These are phyloP conservation scores for Monochamus saltuarius DNA, from an alignment of 1,140 invertebrate species.

Conservation along the genomic window DNA sequence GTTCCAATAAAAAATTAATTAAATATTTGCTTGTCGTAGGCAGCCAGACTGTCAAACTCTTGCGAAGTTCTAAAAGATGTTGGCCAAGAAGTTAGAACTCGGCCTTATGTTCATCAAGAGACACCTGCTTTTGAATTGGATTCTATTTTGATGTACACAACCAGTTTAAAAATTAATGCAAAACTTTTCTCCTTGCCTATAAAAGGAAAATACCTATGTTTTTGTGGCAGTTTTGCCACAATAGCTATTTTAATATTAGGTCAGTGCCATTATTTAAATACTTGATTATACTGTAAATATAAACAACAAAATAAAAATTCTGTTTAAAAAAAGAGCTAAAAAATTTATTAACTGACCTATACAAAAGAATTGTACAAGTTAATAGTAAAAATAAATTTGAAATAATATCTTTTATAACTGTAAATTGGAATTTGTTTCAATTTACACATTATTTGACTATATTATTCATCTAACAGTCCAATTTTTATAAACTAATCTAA, in stretches of 20 bases:
- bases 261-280: slow-evolving; percentile 59
- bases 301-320: not conserved
- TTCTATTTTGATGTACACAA: slow-evolving; percentile 74
- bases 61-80: slow-evolving; percentile 68
- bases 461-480: not conserved
- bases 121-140: slow-evolving; percentile 72
- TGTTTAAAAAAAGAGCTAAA: not conserved
- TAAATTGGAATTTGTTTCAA: slow-evolving; percentile 24
- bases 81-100: slow-evolving; percentile 74
- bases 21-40: slow-evolving; percentile 56
- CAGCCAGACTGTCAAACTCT: slow-evolving; percentile 73
- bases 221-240: slow-evolving; percentile 60
- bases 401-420: slow-evolving; percentile 35
- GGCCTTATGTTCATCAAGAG: slow-evolving; percentile 76
- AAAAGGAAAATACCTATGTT: slow-evolving; percentile 65
- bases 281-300: too few relatives aligned
- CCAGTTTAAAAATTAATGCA: slow-evolving; percentile 70
- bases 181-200: slow-evolving; percentile 72
- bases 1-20: too few relatives aligned
- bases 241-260: slow-evolving; percentile 66
- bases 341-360: too few relatives aligned
- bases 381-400: slow-evolving; percentile 42
- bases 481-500: slow-evolving; percentile 1
- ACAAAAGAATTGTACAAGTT: slow-evolving; percentile 24
- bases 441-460: slow-evolving; percentile 8